These are phyloP conservation scores for Centropyge bicolor DNA, from an alignment of 2,797 vertebrate genomes.

Conservation along the genomic window DNA sequence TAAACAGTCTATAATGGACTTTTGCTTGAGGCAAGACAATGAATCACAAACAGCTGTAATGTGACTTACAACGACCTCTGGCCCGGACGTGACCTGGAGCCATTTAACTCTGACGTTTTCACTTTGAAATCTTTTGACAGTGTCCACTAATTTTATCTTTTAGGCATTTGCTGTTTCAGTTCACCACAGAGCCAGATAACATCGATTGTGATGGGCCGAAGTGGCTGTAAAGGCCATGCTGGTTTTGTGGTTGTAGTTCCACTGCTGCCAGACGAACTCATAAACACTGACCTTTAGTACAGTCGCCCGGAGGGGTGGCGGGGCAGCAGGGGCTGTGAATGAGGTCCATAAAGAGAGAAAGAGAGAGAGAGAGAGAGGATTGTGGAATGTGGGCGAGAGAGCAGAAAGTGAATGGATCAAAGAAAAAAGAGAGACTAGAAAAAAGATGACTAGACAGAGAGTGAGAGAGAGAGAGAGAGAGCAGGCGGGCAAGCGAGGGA, in stretches of 20 bases:
- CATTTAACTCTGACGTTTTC: constrained; percentile 2
- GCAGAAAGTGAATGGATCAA: constrained; percentile 76
- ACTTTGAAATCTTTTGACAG: background rate
- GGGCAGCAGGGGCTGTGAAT: constrained; percentile 37
- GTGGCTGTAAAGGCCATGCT: constrained; percentile 7
- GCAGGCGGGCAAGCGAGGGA: constrained; percentile 14
- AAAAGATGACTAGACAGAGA: constrained; percentile 45
- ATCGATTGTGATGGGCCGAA: background rate
- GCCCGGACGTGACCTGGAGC: background rate
- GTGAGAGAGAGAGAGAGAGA: constrained; percentile 21
- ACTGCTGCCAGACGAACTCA: constrained; percentile 34
- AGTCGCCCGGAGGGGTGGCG: constrained; percentile 32
- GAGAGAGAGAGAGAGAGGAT: constrained; percentile 9
- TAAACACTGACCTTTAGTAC: constrained; percentile 74
- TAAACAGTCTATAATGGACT: background rate
- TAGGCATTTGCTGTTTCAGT: background rate
- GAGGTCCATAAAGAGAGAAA: constrained; percentile 39
- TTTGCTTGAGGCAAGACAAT: constrained; percentile 9
- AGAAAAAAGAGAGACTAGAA: constrained; percentile 55
- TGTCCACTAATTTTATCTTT: background rate
- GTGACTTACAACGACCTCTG: constrained; percentile 15
- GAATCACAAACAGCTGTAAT: constrained; percentile 10
- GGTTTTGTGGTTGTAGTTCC: constrained; percentile 43
- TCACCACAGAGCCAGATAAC: background rate
- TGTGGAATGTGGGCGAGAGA: constrained; percentile 67